Conservation (phyloP, 1,140 invertebrate species). For the Nylanderia fulva region DNA sequence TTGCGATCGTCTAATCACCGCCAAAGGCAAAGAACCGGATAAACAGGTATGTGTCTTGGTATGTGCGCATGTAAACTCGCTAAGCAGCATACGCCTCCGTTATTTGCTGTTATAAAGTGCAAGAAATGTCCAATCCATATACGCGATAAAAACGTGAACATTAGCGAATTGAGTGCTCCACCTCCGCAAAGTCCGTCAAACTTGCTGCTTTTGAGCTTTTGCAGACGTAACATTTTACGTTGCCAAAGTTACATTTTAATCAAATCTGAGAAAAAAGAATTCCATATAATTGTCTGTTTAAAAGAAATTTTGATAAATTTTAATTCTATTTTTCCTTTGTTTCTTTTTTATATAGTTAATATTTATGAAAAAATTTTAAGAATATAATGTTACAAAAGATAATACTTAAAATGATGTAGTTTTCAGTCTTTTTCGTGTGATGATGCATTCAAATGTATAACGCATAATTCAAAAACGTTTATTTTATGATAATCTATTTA, state of each 20-base stretch:
- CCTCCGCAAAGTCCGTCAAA: background rate
- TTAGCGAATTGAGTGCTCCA: background rate
- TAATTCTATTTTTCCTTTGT: background rate
- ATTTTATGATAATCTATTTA: slow-evolving; percentile 29
- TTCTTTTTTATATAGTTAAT: no score
- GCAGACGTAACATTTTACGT: no score
- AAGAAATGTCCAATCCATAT: no score
- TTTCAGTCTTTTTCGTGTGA: background rate
- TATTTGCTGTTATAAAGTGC: background rate
- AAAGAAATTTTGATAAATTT: background rate
- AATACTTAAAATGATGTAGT: slow-evolving; percentile 1
- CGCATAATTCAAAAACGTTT: slow-evolving; percentile 28
- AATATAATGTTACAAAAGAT: background rate
- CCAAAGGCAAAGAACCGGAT: slow-evolving; percentile 86
- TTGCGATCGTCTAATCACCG: slow-evolving; percentile 91
- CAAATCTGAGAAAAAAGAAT: background rate
- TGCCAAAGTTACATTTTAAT: background rate
- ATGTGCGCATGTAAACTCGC: background rate
- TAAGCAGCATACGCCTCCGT: background rate
- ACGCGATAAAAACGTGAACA: background rate
- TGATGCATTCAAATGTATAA: slow-evolving; percentile 4
- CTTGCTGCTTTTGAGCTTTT: background rate
- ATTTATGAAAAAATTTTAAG: background rate
- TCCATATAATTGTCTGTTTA: background rate
- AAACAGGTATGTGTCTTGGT: slow-evolving; percentile 86